Percentiles rank a stretch among this genome's conserved stretches.
Evolutionary conservation across 2,113 vertebrate species (phyloP).

Genomic region (Syngnathus floridae): DNA sequence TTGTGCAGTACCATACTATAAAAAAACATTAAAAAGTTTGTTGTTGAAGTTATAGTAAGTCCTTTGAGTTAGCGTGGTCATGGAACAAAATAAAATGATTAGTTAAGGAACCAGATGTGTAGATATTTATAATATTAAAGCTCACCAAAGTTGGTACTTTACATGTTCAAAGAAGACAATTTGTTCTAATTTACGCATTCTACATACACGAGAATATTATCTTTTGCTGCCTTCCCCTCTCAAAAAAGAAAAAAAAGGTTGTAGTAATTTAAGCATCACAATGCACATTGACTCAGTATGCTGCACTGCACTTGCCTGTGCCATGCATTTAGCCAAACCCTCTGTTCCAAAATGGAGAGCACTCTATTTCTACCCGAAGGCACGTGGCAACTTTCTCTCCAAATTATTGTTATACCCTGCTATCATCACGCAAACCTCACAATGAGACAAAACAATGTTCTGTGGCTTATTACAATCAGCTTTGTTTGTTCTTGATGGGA

Average conservation of each 20-base stretch:
- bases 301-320: not conserved
- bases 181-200: too few species aligned
- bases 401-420: not conserved
- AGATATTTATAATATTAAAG: too few species aligned
- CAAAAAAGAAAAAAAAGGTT: not conserved
- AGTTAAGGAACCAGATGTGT: too few species aligned
- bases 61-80: too few species aligned
- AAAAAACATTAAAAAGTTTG: too few species aligned
- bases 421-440: not conserved
- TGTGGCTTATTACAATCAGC: not conserved
- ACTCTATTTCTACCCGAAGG: slow-evolving; percentile 8
- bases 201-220: too few species aligned
- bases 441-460: not conserved
- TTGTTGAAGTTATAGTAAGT: too few species aligned
- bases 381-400: not conserved
- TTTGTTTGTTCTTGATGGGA: not conserved
- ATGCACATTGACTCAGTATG: not conserved
- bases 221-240: too few species aligned
- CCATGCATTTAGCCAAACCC: not conserved
- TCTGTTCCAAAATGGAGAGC: not conserved
- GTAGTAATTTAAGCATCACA: not conserved
- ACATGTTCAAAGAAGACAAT: too few species aligned
- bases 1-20: too few species aligned
- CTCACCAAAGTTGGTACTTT: too few species aligned
- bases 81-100: too few species aligned